A percentile compares a stretch with the other conserved stretches of the same genome.
Evolutionary conservation across 1,140 invertebrate genomes (phyloP).

Genomic region (Papilio polyxenes): DNA sequence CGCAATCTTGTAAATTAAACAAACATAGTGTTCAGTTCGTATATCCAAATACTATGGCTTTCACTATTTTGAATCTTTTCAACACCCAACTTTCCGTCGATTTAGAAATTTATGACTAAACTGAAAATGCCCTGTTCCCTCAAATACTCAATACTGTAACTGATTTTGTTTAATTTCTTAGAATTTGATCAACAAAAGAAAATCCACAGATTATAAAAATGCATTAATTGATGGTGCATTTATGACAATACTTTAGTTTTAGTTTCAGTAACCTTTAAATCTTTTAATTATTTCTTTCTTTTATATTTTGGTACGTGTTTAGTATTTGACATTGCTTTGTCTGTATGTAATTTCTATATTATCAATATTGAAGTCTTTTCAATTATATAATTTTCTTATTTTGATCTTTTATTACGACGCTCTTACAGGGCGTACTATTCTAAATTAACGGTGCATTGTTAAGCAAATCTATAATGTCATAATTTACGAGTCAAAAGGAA

Average conservation of each 20-base stretch:
- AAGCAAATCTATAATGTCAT: background rate
- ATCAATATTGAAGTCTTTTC: background rate
- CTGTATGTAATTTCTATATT: background rate
- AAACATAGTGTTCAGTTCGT: background rate
- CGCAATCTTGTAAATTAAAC: background rate
- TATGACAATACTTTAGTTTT: background rate
- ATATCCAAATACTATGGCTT: no score
- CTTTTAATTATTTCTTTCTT: background rate
- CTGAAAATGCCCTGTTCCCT: no score
- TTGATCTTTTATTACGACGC: background rate
- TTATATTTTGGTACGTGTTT: background rate
- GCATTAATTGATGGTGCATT: background rate
- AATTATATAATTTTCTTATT: background rate
- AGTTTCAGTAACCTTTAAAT: background rate
- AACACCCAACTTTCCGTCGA: no score
- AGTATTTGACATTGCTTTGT: constrained; percentile 9
- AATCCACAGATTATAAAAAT: background rate
- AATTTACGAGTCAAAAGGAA: background rate
- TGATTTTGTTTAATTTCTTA: background rate
- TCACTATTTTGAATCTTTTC: no score
- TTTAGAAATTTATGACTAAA: no score
- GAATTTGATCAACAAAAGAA: background rate
- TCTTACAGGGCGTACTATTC: background rate
- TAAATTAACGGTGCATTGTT: background rate
- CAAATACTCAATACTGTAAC: background rate